A percentile compares a stretch with the other conserved stretches of the same genome.
Conservation (phyloP, 1,140 invertebrate species). For the Teleopsis dalmanni region DNA sequence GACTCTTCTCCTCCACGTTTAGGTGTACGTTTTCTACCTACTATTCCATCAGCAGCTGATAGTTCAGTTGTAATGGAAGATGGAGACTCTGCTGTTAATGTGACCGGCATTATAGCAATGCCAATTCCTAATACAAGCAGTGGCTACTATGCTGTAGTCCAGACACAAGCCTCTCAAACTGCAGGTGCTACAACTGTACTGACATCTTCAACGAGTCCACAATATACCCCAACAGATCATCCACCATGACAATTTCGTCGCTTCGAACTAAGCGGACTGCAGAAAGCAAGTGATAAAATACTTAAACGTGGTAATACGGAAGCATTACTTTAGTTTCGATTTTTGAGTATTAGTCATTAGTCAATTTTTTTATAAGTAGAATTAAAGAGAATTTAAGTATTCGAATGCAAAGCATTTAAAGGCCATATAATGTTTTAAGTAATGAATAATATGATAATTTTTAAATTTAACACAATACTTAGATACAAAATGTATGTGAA, state of each 20-base stretch:
- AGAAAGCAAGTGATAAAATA: background rate
- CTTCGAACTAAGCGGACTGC: background rate
- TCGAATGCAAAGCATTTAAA: too few relatives aligned
- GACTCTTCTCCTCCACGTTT: constrained; percentile 59
- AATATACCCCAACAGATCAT: constrained; percentile 20
- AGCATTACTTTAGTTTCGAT: constrained; percentile 5
- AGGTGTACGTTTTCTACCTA: constrained; percentile 62
- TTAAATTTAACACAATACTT: too few relatives aligned
- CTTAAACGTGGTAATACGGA: constrained; percentile 1
- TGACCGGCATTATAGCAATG: constrained; percentile 24
- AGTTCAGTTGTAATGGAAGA: constrained; percentile 68
- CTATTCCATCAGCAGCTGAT: constrained; percentile 75
- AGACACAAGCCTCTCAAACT: constrained; percentile 2
- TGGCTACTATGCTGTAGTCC: constrained; percentile 22
- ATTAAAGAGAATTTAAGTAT: too few relatives aligned
- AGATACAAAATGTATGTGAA: too few relatives aligned
- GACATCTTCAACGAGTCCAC: constrained; percentile 5
- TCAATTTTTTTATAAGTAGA: too few relatives aligned
- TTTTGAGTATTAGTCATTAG: background rate
- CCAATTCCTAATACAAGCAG: constrained; percentile 28
- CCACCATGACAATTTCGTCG: constrained; percentile 23
- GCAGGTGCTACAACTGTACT: constrained; percentile 10
- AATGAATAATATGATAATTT: too few relatives aligned
- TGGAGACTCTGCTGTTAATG: constrained; percentile 37
- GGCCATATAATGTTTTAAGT: too few relatives aligned